These are phyloP conservation scores for Tholera decimalis DNA, from an alignment of 2,888 invertebrate species.

Conservation along the genomic window DNA sequence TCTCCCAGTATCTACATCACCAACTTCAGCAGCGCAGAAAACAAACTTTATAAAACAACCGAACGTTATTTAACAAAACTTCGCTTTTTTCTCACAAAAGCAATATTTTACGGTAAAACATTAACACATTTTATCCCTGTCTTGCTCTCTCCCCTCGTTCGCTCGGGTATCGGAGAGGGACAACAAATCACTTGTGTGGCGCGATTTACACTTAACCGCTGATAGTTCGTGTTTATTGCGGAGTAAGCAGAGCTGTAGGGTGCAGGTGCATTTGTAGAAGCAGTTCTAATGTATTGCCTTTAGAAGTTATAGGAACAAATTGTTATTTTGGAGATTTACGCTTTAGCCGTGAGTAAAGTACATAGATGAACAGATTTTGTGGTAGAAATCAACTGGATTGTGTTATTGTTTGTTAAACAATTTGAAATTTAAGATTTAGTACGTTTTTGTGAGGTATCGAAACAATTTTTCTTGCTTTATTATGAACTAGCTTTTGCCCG, in stretches of 20 bases:
- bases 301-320: conserved; percentile 16
- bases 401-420: too few species aligned
- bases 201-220: conserved; percentile 55
- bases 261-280: conserved; percentile 25
- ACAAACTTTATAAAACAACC: conserved; percentile 48
- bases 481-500: too few species aligned
- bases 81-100: conserved; percentile 47
- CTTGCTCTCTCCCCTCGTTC: conserved; percentile 1
- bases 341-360: background rate
- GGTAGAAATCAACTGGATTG: too few species aligned
- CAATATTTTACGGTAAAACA: conserved; percentile 58
- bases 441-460: too few species aligned
- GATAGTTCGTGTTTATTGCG: conserved; percentile 51
- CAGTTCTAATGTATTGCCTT: conserved; percentile 1
- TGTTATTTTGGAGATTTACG: background rate
- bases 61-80: conserved; percentile 53
- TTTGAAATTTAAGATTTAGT: too few species aligned
- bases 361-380: background rate
- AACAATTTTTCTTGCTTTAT: too few species aligned
- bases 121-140: conserved; percentile 59
- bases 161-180: conserved; percentile 14
- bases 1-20: background rate
- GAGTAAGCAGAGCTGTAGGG: conserved; percentile 22
- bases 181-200: conserved; percentile 33
- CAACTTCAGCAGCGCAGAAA: background rate